Conservation (phyloP, 2,113 vertebrate species). For the Phyllostomus hastatus region DNA sequence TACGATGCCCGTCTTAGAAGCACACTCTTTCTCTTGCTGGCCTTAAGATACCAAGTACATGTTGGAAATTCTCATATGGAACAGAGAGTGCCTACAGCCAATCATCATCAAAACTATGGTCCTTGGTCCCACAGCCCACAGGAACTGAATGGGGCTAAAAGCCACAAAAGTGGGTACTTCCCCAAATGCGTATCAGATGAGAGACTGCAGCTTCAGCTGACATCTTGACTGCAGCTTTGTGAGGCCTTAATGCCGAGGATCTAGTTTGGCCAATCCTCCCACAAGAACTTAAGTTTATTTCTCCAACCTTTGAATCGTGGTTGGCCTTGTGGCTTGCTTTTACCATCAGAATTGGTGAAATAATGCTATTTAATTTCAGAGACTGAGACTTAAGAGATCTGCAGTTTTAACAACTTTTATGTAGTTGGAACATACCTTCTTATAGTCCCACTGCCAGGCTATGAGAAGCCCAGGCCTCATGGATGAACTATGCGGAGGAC, state of each 20-base stretch:
- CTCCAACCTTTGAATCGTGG: background rate
- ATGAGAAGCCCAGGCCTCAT: background rate
- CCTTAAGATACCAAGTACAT: background rate
- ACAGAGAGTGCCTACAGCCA: background rate
- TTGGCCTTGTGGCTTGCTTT: background rate
- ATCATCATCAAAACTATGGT: background rate
- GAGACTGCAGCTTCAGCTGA: background rate
- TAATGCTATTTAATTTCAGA: background rate
- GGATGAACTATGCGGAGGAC: background rate
- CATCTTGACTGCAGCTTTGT: background rate
- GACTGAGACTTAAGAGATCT: background rate
- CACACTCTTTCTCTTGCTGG: background rate
- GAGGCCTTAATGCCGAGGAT: background rate
- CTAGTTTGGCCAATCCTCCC: background rate
- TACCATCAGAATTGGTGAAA: background rate
- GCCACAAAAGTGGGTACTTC: background rate
- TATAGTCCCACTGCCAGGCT: background rate
- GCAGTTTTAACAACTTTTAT: background rate
- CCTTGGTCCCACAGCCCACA: background rate
- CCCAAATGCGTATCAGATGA: background rate
- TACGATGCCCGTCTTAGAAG: background rate
- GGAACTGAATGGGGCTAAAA: background rate
- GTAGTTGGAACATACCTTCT: background rate
- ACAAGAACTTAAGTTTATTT: background rate
- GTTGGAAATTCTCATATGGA: background rate